A percentile compares a stretch with the other conserved stretches of the same genome.
phyloP scores from a whole-genome alignment of 2,797 vertebrate genomes.

The Sparidentex hasta region DNA sequence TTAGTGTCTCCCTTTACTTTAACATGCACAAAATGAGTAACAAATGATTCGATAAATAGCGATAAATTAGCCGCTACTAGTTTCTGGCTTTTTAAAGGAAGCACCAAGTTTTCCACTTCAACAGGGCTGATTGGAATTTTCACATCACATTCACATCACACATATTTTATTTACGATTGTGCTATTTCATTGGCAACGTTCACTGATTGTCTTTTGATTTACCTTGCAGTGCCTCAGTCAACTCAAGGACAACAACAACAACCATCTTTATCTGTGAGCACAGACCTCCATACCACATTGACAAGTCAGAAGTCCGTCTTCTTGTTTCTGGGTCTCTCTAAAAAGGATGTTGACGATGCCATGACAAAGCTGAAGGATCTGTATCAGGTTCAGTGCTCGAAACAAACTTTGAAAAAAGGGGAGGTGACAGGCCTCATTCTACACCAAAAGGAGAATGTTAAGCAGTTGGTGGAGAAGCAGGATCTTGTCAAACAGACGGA shows the following conservation, averaged over 20 bases:
- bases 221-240: conserved; percentile 26
- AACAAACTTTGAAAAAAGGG: conserved; percentile 35
- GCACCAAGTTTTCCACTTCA: no score
- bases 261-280: fast-evolving
- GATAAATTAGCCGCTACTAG: no score
- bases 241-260: conserved; percentile 7
- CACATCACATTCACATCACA: no score
- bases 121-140: conserved; percentile 41
- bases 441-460: conserved; percentile 20
- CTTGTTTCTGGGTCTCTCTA: conserved; percentile 58
- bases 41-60: no score
- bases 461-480: not conserved
- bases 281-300: not conserved
- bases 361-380: conserved; percentile 52
- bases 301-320: conserved; percentile 53
- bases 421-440: conserved; percentile 30
- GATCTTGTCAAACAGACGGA: conserved; percentile 29
- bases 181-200: not conserved
- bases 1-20: no score
- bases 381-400: conserved; percentile 65
- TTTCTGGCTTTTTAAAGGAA: no score
- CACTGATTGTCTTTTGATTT: not conserved
- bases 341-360: conserved; percentile 46
- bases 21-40: no score
- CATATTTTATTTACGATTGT: not conserved